Conservation (phyloP, 1,140 invertebrate species). For the Diorhabda elongata region DNA sequence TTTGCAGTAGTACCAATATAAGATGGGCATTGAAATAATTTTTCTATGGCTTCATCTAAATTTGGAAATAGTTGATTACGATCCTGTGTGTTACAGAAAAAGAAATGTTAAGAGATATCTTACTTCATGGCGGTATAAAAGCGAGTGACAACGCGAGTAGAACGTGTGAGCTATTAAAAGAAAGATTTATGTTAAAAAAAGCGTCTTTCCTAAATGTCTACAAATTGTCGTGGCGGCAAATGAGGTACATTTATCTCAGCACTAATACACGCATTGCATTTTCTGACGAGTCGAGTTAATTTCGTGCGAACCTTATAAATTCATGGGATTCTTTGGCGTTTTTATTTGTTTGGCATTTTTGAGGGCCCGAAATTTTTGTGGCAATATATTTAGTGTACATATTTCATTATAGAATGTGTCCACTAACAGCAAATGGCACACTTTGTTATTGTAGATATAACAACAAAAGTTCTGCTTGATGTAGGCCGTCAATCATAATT, state of each 20-base stretch:
- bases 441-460: neutral
- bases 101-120: neutral
- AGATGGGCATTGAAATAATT: too few relatives aligned
- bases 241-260: constrained; percentile 45
- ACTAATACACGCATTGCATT: constrained; percentile 41
- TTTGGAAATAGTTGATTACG: too few relatives aligned
- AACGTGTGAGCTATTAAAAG: constrained; percentile 43
- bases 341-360: constrained; percentile 35
- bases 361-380: neutral
- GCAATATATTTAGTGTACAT: too few relatives aligned
- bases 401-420: too few relatives aligned
- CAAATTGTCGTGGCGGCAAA: constrained; percentile 49
- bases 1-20: too few relatives aligned
- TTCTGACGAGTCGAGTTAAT: constrained; percentile 36
- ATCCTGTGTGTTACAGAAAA: neutral
- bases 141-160: neutral
- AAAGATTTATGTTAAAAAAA: constrained; percentile 45
- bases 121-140: neutral
- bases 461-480: neutral
- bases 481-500: too few relatives aligned
- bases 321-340: constrained; percentile 34
- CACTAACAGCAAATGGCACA: neutral
- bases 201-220: constrained; percentile 46
- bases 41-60: too few relatives aligned
- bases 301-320: constrained; percentile 42